phyloP scores from a whole-genome alignment of 1,140 invertebrate species.

The Tribolium castaneum region DNA sequence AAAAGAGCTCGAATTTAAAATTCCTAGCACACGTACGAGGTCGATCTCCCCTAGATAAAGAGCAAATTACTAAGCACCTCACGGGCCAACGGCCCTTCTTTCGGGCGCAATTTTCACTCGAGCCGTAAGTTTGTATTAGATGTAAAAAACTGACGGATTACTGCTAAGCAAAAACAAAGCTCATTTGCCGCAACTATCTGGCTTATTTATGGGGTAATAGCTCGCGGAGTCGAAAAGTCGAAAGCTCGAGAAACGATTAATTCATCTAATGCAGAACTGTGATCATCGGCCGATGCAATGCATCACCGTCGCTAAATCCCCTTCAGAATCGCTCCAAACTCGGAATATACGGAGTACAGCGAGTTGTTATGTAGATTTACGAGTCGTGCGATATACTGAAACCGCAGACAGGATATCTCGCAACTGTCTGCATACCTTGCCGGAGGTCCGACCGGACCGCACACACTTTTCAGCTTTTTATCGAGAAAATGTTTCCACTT shows the following conservation, averaged over 20 bases:
- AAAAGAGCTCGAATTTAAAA: neutral
- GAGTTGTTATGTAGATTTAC: conserved; percentile 14
- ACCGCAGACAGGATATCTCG: conserved; percentile 39
- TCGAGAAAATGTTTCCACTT: neutral
- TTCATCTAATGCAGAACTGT: neutral
- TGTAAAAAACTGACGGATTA: too few relatives aligned
- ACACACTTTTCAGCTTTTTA: conserved; percentile 23
- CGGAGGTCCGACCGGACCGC: conserved; percentile 16
- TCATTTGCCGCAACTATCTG: neutral
- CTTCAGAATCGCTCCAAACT: neutral
- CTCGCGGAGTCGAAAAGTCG: neutral
- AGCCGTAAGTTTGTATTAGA: neutral
- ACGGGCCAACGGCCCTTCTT: neutral
- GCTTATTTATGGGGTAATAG: neutral
- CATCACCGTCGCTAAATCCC: neutral
- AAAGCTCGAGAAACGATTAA: neutral
- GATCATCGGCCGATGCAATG: neutral
- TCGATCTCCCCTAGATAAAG: neutral
- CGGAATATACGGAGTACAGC: neutral
- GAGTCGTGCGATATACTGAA: conserved; percentile 25
- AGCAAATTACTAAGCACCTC: neutral
- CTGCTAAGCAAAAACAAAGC: too few relatives aligned
- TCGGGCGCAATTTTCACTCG: neutral
- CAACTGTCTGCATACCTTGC: conserved; percentile 41
- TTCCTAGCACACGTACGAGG: neutral